A percentile compares a stretch with the other conserved stretches of the same genome.
These are phyloP conservation scores for Ochropleura plecta DNA, from an alignment of 2,888 invertebrate genomes.

Conservation along the genomic window DNA sequence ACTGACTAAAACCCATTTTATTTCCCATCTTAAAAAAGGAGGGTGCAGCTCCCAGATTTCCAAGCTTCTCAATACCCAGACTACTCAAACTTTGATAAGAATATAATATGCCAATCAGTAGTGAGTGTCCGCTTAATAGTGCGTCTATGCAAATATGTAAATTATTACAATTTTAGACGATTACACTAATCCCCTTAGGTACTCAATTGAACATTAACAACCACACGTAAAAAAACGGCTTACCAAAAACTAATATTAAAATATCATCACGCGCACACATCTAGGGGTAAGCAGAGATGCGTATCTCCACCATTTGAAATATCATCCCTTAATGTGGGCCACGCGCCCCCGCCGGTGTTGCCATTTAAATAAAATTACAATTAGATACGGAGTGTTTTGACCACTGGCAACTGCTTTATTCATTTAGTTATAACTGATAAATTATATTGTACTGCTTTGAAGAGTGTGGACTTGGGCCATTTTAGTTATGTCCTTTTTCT, in stretches of 20 bases:
- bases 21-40: too few relatives aligned
- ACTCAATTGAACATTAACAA: constrained; percentile 12
- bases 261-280: constrained; percentile 57
- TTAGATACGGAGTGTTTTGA: constrained; percentile 82
- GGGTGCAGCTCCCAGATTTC: too few relatives aligned
- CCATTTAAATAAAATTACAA: constrained; percentile 86
- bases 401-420: constrained; percentile 76
- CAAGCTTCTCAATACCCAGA: too few relatives aligned
- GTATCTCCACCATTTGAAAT: constrained; percentile 65
- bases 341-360: constrained; percentile 62
- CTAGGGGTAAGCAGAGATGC: constrained; percentile 57
- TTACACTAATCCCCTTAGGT: constrained; percentile 11
- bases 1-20: too few relatives aligned
- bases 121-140: not conserved
- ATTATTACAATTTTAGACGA: constrained; percentile 2
- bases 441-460: constrained; percentile 43
- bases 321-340: constrained; percentile 63
- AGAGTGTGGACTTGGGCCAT: constrained; percentile 58
- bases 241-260: constrained; percentile 52
- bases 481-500: not conserved
- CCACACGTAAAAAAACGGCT: constrained; percentile 7
- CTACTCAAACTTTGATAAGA: too few relatives aligned
- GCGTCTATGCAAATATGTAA: not conserved
- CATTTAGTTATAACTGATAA: constrained; percentile 77
- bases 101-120: too few relatives aligned